Base-by-base conservation (phyloP, 2,113 vertebrate genomes). In the Chaetura pelagica region DNA sequence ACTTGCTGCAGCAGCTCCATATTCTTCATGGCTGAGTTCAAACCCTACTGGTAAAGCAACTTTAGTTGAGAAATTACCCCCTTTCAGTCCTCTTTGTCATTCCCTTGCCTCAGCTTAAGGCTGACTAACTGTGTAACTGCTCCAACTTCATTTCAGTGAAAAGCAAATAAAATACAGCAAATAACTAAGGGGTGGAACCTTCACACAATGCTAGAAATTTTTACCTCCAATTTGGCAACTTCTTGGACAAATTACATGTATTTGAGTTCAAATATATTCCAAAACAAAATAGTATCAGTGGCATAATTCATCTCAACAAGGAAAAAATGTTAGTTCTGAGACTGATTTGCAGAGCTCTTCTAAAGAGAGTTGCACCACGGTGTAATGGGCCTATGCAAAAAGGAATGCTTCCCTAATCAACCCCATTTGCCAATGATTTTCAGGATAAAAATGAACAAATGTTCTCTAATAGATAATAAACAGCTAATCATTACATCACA, bases 401-500 rank as follows among this genome's bases (percentile, higher is more conserved):
- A 62, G 81, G 91, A 90, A 52, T 84, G 57, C 44, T 84, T 15
- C 34, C 49, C n/a, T 89, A 72, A 81, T 78, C 69, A 94, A 58
- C 9, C 44, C 76, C 85, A 78, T 55, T 94, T 87, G 68, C 76
- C 85, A 84, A 87, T 85, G 35, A 71, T 90, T 96, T 89, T 85
- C 59, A 35, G 68, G 79, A 68, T 93, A 91, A 97, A 96, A 93
- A 93, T 75, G 58, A 84, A 62, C 38, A 75, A 92, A 87, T 78
- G 1, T 88, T 77, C 59, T 59, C 23, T 88, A 90, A 90, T n/a
- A 84, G 52, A 86, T 88, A 88, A 91, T 90, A 86, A 96, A 75
- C 49, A 95, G 83, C 93, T 94, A 96, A 88, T 84, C 73, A 66
- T 97, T 93, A 55, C 84, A 73, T 78, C 74, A 94, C 73, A 92